Evolutionary conservation across 2,113 vertebrate genomes (phyloP), one percentile per base, ranked within the genome.

Genomic region (Coptodon bakossiorum): DNA sequence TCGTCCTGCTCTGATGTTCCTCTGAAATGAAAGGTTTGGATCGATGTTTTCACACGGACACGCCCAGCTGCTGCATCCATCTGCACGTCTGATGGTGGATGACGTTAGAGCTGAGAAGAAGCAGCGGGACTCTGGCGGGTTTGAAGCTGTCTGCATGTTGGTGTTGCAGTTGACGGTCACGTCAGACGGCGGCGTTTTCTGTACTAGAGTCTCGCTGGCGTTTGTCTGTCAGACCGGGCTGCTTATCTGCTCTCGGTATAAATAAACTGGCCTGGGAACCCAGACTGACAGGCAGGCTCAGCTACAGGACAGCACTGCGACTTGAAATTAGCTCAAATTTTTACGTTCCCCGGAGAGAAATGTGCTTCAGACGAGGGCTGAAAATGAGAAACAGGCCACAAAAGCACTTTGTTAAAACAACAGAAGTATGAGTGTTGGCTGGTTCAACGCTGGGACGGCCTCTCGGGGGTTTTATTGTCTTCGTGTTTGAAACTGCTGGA

Each of bases 201-300:
- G 43, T 50, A 43, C 40, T 71, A 40, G 38, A 54, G 50, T 68
- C 1, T 90, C 24, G 4, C 22, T 57, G 50, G 57, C 40, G 11
- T 83, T 71, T 17, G 43, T 50, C 73, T n/a, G 52, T 86, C 22
- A 54, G 57, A 59, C 2, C 16, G 48, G 82, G 29, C 24, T 6
- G 7, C 54, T 57, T 79, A 68, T 82, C 86, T 80, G 56, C 66
- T 54, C 48, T 80, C 22, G 71, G 82, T 92, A 87, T 85, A 88
- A 86, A 89, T 84, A 87, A 86, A 82, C 27, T 9, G 56, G 57
- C 76, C 83, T 89, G 89, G 82, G 85, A 90, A 87, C 40, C 7
- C 59, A 43, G 38, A 71, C 71, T 29, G 71, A 52, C 71, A 78
- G 71, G 45, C 43, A 78, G 27, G 17, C 56, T 10, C 48, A 73